Evolutionary conservation across 2,797 vertebrate species (phyloP).

Genomic region (Amblyraja radiata): DNA sequence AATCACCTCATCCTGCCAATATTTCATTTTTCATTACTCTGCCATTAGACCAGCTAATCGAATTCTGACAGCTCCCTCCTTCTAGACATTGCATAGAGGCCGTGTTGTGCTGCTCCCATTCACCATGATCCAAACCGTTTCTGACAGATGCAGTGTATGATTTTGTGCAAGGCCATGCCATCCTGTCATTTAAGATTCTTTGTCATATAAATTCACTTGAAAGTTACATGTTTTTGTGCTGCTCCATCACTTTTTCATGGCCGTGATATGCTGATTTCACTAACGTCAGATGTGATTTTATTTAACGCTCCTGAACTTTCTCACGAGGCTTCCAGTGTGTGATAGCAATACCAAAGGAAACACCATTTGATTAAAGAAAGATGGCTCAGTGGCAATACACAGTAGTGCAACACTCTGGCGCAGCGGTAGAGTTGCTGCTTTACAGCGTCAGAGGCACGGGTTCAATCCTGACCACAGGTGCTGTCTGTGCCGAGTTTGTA

Average conservation of each 20-base stretch:
- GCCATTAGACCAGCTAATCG: slow-evolving; percentile 42
- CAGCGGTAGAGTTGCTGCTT: no score
- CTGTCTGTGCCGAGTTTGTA: no score
- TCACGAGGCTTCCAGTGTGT: background rate
- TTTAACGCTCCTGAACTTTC: slow-evolving; percentile 1
- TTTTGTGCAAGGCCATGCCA: slow-evolving; percentile 41
- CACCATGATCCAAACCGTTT: slow-evolving; percentile 42
- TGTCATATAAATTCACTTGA: background rate
- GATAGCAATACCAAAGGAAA: background rate
- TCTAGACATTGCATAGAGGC: slow-evolving; percentile 40
- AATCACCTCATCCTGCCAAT: slow-evolving; percentile 37
- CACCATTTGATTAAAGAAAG: background rate
- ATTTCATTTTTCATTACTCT: slow-evolving; percentile 40
- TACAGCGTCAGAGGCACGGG: no score
- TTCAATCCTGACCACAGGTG: no score
- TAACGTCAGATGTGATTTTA: slow-evolving; percentile 10
- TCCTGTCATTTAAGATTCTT: slow-evolving; percentile 42
- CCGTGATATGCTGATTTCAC: slow-evolving; percentile 31
- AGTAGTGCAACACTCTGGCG: no score
- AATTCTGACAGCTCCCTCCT: slow-evolving; percentile 41
- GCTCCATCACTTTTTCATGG: slow-evolving; percentile 36
- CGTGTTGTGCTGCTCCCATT: slow-evolving; percentile 42
- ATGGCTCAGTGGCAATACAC: no score
- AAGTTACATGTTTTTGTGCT: slow-evolving; percentile 21
- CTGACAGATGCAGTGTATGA: slow-evolving; percentile 44